Evolutionary conservation across 2,888 invertebrate genomes (phyloP).

Genomic region (Apamea sordens): DNA sequence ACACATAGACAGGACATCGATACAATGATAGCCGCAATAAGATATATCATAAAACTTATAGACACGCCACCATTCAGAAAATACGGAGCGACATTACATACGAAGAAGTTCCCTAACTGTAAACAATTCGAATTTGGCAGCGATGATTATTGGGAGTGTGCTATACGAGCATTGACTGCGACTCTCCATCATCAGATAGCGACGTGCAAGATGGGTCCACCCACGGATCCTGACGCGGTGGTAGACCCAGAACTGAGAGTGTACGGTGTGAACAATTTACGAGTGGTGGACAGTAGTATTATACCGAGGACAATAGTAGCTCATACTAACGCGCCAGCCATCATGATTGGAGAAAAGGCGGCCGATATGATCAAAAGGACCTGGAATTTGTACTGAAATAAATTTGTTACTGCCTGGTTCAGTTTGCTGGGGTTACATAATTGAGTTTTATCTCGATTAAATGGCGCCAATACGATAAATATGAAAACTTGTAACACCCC

Average conservation of each 20-base stretch:
- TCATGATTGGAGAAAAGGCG: conserved; percentile 94
- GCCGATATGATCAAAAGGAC: conserved; percentile 91
- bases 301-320: conserved; percentile 92
- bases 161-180: conserved; percentile 89
- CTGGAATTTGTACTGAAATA: conserved; percentile 80
- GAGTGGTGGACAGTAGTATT: conserved; percentile 93
- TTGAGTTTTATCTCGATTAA: conserved; percentile 7
- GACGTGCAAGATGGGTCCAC: conserved; percentile 93
- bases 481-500: background rate
- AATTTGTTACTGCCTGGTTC: background rate
- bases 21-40: conserved; percentile 90
- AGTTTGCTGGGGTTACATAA: background rate
- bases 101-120: conserved; percentile 90
- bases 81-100: conserved; percentile 90
- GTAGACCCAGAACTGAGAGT: conserved; percentile 92
- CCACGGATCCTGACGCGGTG: conserved; percentile 89
- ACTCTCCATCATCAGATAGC: conserved; percentile 93
- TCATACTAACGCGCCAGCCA: conserved; percentile 92
- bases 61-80: conserved; percentile 90
- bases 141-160: conserved; percentile 93
- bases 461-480: background rate
- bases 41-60: conserved; percentile 89
- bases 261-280: conserved; percentile 90
- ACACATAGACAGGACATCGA: conserved; percentile 91
- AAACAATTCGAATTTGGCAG: conserved; percentile 87